phyloP scores from a whole-genome alignment of 2,888 invertebrate genomes.

The Acleris emargana region DNA sequence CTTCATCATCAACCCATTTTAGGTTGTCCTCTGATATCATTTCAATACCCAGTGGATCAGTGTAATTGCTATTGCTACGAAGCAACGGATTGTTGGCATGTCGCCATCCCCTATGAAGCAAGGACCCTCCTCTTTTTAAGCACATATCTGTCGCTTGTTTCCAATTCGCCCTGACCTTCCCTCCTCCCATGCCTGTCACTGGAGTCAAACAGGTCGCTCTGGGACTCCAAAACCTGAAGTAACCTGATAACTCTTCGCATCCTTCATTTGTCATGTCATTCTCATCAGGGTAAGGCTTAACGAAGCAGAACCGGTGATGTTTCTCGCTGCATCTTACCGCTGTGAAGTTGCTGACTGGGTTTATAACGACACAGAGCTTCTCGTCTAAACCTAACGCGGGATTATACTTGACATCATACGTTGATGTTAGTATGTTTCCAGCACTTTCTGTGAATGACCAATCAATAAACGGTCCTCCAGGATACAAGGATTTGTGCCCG shows the following conservation, averaged over 20 bases:
- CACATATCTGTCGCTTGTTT: slow-evolving; percentile 63
- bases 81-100: slow-evolving; percentile 64
- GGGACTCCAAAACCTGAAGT: slow-evolving; percentile 64
- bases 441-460: slow-evolving; percentile 63
- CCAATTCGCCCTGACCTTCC: slow-evolving; percentile 70
- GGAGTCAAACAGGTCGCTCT: slow-evolving; percentile 61
- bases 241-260: slow-evolving; percentile 53
- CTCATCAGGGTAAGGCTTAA: slow-evolving; percentile 58
- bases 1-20: slow-evolving; percentile 51
- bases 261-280: slow-evolving; percentile 49
- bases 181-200: slow-evolving; percentile 55
- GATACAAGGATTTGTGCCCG: slow-evolving; percentile 69
- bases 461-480: slow-evolving; percentile 73
- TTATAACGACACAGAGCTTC: slow-evolving; percentile 64
- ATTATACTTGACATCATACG: slow-evolving; percentile 56
- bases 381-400: slow-evolving; percentile 52
- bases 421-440: slow-evolving; percentile 53
- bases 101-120: slow-evolving; percentile 72
- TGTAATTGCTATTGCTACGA: slow-evolving; percentile 40
- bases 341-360: slow-evolving; percentile 59
- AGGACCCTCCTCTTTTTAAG: slow-evolving; percentile 54
- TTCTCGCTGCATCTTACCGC: slow-evolving; percentile 63
- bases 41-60: slow-evolving; percentile 60
- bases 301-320: slow-evolving; percentile 70
- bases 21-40: slow-evolving; percentile 50